These are phyloP conservation scores for Dunckerocampus dactyliophorus DNA, from an alignment of 2,113 vertebrate species.

Conservation along the genomic window DNA sequence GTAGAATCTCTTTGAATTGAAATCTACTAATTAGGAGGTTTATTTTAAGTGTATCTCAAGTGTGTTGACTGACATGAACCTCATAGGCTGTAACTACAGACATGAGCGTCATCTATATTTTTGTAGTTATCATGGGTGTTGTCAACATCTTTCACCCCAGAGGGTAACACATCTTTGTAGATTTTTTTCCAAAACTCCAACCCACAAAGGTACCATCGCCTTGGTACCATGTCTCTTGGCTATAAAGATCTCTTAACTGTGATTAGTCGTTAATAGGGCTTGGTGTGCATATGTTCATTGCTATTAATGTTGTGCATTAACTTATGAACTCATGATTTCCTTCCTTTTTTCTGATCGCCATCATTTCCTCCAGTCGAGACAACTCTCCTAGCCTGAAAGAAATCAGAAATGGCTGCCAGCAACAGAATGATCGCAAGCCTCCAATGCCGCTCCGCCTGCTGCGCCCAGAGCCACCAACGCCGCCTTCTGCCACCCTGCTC, in stretches of 20 bases:
- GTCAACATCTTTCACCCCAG: conserved; percentile 4
- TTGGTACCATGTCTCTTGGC: conserved; percentile 12
- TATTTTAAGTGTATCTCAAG: background rate
- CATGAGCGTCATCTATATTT: conserved; percentile 8
- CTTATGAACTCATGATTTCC: background rate
- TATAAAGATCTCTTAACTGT: background rate
- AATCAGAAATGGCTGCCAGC: conserved; percentile 96
- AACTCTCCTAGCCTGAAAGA: conserved; percentile 98
- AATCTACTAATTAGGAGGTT: too few species aligned
- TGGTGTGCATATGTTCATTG: background rate
- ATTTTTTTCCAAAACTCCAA: conserved; percentile 27
- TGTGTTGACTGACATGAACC: conserved; percentile 4
- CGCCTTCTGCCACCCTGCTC: conserved; percentile 58
- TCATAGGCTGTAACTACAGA: background rate
- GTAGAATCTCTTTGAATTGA: too few species aligned
- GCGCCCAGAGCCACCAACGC: conserved; percentile 85
- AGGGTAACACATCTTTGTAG: conserved; percentile 6
- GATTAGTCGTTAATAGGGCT: background rate
- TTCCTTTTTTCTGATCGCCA: background rate
- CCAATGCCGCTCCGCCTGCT: conserved; percentile 91
- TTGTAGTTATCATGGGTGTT: background rate
- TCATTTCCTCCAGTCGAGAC: conserved; percentile 79
- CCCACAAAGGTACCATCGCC: conserved; percentile 14
- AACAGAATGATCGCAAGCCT: conserved; percentile 92
- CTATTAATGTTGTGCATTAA: background rate